A percentile compares a stretch with the other conserved stretches of the same genome.
Conservation (phyloP, 2,888 invertebrate species). For the Acrocera orbiculus region DNA sequence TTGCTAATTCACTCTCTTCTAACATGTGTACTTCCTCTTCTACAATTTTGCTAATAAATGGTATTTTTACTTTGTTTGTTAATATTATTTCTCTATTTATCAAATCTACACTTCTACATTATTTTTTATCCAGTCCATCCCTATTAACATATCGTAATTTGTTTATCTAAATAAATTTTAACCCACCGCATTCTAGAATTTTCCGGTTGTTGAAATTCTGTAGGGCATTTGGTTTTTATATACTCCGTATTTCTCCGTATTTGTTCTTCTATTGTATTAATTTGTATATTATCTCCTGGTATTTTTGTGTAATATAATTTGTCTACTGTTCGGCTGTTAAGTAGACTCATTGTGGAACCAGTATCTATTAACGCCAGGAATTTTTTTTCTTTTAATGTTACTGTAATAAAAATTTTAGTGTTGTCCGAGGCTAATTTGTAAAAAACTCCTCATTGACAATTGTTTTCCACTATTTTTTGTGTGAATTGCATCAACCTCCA, state of each 20-base stretch:
- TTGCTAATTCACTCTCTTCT: conserved; percentile 4
- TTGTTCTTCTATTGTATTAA: conserved; percentile 4
- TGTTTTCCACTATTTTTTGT: too few species aligned
- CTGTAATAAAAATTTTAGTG: too few species aligned
- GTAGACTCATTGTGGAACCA: background rate
- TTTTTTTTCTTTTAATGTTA: background rate
- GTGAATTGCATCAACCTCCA: too few species aligned
- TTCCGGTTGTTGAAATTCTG: background rate
- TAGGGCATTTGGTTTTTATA: background rate
- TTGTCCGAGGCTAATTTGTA: too few species aligned
- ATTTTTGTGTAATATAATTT: background rate
- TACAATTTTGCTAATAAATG: conserved; percentile 3
- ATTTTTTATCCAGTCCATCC: conserved; percentile 6
- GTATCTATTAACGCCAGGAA: background rate
- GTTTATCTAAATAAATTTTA: conserved; percentile 5
- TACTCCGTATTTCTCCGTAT: background rate
- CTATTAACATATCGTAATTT: conserved; percentile 7
- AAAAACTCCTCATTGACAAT: too few species aligned
- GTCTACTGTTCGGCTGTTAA: background rate
- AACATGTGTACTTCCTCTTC: conserved; percentile 5
- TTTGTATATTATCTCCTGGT: background rate
- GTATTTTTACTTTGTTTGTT: too few species aligned
- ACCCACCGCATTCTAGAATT: too few species aligned
- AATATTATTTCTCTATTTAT: too few species aligned
- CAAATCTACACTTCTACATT: conserved; percentile 6